Percentiles rank a stretch among this genome's conserved stretches.
These are phyloP conservation scores for Acleris emargana DNA, from an alignment of 2,888 invertebrate species.

Conservation along the genomic window DNA sequence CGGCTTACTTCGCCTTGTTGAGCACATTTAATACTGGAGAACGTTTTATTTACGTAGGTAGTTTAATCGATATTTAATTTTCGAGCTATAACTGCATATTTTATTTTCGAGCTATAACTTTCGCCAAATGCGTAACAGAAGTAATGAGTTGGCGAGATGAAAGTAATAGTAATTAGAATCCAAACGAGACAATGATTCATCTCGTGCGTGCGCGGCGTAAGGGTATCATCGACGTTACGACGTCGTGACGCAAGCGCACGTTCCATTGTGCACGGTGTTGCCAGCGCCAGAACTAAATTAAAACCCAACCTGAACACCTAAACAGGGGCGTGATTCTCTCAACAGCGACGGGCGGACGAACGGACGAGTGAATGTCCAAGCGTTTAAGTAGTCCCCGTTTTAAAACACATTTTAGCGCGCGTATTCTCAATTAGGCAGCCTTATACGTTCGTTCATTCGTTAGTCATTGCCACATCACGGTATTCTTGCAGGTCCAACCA, in stretches of 20 bases:
- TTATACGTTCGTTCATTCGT: no score
- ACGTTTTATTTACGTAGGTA: constrained; percentile 22
- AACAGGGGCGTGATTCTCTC: no score
- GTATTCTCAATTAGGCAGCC: no score
- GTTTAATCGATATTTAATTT: neutral
- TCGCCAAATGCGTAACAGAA: constrained; percentile 19
- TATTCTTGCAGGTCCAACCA: no score
- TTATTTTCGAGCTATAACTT: neutral
- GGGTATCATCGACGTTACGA: constrained; percentile 1
- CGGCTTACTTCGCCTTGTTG: constrained; percentile 44
- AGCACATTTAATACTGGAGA: constrained; percentile 44
- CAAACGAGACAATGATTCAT: constrained; percentile 3
- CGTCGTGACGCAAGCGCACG: constrained; percentile 2
- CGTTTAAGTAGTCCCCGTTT: no score
- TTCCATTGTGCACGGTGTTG: constrained; percentile 5
- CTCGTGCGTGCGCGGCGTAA: constrained; percentile 1
- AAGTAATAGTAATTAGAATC: constrained; percentile 5
- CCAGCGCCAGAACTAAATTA: neutral
- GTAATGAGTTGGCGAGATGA: constrained; percentile 3
- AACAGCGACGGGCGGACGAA: no score
- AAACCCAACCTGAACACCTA: neutral
- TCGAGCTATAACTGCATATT: neutral
- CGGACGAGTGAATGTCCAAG: no score
- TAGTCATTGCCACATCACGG: no score
- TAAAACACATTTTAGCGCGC: no score